Conservation (phyloP, 2,113 vertebrate genomes). For the Cyanoliseus patagonus region DNA sequence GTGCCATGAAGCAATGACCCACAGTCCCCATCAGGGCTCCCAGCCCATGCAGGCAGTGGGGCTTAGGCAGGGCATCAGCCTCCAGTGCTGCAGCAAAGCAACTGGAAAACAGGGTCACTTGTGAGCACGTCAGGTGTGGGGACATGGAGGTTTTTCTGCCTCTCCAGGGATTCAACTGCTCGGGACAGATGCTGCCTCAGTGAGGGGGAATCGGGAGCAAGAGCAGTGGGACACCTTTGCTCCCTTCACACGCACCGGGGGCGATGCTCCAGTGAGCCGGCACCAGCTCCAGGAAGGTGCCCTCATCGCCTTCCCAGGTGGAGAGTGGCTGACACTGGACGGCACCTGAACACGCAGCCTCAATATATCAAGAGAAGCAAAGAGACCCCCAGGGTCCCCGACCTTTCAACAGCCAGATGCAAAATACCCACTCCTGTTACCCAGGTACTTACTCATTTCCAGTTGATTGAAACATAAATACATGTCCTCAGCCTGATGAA, state of each 20-base stretch:
- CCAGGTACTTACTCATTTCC: conserved; percentile 53
- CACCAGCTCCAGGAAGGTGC: not conserved
- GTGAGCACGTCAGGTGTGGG: accelerated
- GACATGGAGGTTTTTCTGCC: not conserved
- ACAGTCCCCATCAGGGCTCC: accelerated
- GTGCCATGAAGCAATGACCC: accelerated
- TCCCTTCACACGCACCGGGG: accelerated
- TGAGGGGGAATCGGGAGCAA: not conserved
- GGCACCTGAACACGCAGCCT: not conserved
- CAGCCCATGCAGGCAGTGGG: not conserved
- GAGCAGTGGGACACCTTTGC: accelerated
- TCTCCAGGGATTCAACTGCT: not conserved
- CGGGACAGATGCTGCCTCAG: accelerated
- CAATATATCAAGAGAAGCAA: conserved; percentile 4
- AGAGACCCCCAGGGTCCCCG: not conserved
- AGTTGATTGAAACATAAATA: conserved; percentile 63
- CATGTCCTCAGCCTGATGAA: conserved; percentile 56
- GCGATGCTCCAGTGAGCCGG: accelerated
- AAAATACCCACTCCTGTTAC: not conserved
- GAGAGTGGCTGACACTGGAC: not conserved
- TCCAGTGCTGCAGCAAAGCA: accelerated
- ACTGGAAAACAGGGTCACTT: not conserved
- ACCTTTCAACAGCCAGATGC: conserved; percentile 55
- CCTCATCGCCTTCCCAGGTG: not conserved
- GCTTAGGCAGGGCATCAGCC: not conserved